These are phyloP conservation scores for Eonycteris spelaea DNA, from an alignment of 2,113 vertebrate genomes.

Conservation along the genomic window DNA sequence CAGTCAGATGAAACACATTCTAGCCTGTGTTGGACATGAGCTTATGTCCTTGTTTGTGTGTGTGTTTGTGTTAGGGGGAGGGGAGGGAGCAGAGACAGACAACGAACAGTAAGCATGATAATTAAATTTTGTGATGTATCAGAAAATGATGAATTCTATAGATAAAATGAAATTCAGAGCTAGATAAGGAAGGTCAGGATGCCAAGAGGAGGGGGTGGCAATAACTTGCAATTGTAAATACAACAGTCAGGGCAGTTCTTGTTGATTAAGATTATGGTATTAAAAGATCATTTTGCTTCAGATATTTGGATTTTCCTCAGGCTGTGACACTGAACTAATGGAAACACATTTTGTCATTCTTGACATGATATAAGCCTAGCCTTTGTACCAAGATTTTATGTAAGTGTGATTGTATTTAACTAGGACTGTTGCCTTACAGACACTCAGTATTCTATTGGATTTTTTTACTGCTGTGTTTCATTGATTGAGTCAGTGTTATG, in stretches of 20 bases:
- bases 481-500: background rate
- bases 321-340: background rate
- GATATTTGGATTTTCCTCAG: background rate
- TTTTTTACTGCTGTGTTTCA: background rate
- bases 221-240: background rate
- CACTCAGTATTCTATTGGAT: background rate
- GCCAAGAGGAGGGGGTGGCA: accelerated
- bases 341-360: background rate
- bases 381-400: background rate
- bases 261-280: background rate
- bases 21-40: background rate
- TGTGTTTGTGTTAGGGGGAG: too few relatives aligned
- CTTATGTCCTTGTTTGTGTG: background rate
- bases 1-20: background rate
- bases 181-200: background rate
- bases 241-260: background rate
- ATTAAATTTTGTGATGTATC: background rate
- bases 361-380: background rate
- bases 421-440: background rate
- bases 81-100: background rate
- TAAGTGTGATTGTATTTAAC: background rate
- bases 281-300: background rate
- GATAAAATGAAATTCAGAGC: background rate
- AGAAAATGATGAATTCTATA: background rate
- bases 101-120: background rate